phyloP scores from a whole-genome alignment of 2,888 invertebrate species.

The Unio pictorum region DNA sequence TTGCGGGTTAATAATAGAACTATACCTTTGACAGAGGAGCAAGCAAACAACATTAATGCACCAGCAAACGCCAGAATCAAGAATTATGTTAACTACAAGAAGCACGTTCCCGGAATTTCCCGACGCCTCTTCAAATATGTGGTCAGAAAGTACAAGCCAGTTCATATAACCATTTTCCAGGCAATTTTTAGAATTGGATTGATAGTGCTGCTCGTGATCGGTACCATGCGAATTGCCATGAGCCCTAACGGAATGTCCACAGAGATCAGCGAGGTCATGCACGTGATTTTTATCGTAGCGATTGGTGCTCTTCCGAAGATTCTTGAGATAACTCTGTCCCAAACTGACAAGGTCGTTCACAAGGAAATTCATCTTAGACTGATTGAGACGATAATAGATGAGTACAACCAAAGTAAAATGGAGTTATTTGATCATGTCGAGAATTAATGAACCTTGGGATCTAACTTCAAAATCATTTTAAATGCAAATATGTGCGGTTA shows the following conservation, averaged over 20 bases:
- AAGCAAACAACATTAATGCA: too few relatives aligned
- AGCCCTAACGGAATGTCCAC: constrained; percentile 3
- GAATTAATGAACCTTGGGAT: too few relatives aligned
- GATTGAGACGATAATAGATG: too few relatives aligned
- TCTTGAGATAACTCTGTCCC: constrained; percentile 16
- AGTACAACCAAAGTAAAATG: too few relatives aligned
- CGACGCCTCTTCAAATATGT: constrained; percentile 11
- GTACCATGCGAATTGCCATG: constrained; percentile 6
- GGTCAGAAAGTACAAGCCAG: constrained; percentile 9
- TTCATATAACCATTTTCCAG: constrained; percentile 14
- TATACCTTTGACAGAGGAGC: too few relatives aligned
- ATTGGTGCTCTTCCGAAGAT: constrained; percentile 23
- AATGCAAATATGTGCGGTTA: too few relatives aligned
- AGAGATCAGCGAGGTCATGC: constrained; percentile 24
- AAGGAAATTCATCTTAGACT: constrained; percentile 14
- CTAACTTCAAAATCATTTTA: too few relatives aligned
- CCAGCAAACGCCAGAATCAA: too few relatives aligned
- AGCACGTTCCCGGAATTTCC: constrained; percentile 13
- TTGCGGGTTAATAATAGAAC: too few relatives aligned
- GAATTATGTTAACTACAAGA: constrained; percentile 2
- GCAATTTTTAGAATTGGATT: constrained; percentile 10
- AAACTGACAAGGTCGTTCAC: constrained; percentile 11
- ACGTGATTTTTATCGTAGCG: constrained; percentile 22
- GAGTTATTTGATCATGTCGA: too few relatives aligned
- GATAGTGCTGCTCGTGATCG: constrained; percentile 5